Base-by-base conservation (phyloP, 1,140 invertebrate species). In the Probaryconus sp. region DNA sequence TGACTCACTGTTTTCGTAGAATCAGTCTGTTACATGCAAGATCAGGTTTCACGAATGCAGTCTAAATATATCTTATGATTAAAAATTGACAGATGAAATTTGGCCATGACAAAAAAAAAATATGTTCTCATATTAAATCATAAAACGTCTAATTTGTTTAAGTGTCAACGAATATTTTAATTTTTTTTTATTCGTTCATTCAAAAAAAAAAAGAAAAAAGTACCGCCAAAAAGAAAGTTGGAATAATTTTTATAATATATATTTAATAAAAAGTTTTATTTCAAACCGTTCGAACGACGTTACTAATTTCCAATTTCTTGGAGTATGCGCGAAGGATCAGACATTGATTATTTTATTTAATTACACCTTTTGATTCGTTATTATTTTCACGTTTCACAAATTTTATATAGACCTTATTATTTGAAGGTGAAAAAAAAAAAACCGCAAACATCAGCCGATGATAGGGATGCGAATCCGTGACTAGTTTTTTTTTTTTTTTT, bases 31-130 rank as follows among this genome's bases (percentile, higher is more conserved):
- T 71, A 71, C 68, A 64, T 51, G 68, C 68, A 21, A 58, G 68
- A 71, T 71, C 68, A 45, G 51, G 58, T 71, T 71, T 71, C 68
- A 58, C 58, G 68, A 71, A 71, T 71, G 58, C 64, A 58, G 68
- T 63, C 68, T 58, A 71, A 58, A 14, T 56, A 42, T 58, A 64
- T 69, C 43, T 18, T 64, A 50, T 43, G 68, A 71, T 71, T 71
- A 63, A 71, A 71, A 48, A 56, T 71, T 56, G 42, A 13, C 28
- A 31, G 40, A 31, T 42, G 47, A 60, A 70, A 63, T 68, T 56
- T 55, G 65, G 53, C 40, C 14, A 18, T n/a, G n/a, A n/a, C n/a
- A n/a, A n/a, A n/a, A n/a, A n/a, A n/a, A n/a, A n/a, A n/a, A n/a
- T n/a, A n/a, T n/a, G n/a, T n/a, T n/a, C n/a, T n/a, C n/a, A n/a